A percentile compares a stretch with the other conserved stretches of the same genome.
Conservation (phyloP, 2,113 vertebrate species). For the Solenodon paradoxus region DNA sequence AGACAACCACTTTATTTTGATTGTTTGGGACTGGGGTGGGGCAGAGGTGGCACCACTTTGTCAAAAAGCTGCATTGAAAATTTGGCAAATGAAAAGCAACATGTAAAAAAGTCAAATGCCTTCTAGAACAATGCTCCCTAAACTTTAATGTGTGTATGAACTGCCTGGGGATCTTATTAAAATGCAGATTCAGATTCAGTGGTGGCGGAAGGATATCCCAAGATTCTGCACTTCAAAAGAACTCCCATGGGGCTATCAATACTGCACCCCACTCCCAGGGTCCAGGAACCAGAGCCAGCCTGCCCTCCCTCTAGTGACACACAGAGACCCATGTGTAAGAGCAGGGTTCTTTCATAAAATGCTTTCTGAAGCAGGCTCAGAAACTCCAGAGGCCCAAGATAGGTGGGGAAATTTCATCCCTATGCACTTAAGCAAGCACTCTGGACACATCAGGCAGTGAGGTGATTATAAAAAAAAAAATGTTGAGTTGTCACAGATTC, state of each 20-base stretch:
- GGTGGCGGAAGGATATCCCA: background rate
- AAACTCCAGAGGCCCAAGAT: background rate
- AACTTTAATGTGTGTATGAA: fast-evolving
- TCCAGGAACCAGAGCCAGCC: background rate
- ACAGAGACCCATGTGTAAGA: background rate
- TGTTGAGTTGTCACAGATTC: background rate
- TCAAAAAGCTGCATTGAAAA: background rate
- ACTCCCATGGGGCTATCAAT: background rate
- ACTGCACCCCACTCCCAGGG: fast-evolving
- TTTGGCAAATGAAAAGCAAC: background rate
- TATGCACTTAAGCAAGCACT: background rate
- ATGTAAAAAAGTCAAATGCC: background rate
- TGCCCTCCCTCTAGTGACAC: background rate
- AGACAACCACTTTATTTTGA: background rate
- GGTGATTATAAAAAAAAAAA: background rate
- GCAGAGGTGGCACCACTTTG: background rate
- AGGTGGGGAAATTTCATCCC: background rate
- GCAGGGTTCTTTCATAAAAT: fast-evolving
- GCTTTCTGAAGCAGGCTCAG: background rate
- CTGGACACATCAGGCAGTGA: too few species aligned
- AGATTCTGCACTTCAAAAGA: background rate
- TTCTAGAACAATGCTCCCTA: background rate
- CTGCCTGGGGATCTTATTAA: background rate
- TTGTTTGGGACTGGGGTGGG: too few species aligned
- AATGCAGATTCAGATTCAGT: background rate